phyloP scores from a whole-genome alignment of 2,888 invertebrate species.

The Trachelus troglodyta region DNA sequence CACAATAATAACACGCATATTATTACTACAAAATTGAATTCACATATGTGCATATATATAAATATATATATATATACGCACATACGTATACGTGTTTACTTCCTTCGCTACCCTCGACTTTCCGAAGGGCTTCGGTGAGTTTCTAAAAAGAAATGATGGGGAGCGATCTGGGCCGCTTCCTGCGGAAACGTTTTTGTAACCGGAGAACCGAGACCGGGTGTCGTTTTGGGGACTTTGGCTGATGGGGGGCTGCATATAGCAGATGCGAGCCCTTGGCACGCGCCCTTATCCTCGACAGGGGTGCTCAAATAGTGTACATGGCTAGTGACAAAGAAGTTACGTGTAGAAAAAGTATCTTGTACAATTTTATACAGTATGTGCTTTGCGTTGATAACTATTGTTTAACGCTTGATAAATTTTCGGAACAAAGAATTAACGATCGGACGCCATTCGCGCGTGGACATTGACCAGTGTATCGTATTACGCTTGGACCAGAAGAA shows the following conservation, averaged over 20 bases:
- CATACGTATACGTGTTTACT: neutral
- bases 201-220: conserved; percentile 27
- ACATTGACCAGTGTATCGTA: conserved; percentile 51
- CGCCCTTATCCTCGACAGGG: conserved; percentile 56
- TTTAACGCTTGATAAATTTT: neutral
- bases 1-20: neutral
- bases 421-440: conserved; percentile 10
- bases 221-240: conserved; percentile 39
- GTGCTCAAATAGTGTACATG: conserved; percentile 40
- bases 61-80: neutral
- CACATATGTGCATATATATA: neutral
- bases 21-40: neutral
- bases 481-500: conserved; percentile 39
- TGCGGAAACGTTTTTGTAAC: conserved; percentile 62
- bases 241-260: conserved; percentile 51
- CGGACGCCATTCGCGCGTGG: conserved; percentile 44
- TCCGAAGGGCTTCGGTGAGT: conserved; percentile 1
- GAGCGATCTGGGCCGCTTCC: conserved; percentile 54
- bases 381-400: conserved; percentile 16
- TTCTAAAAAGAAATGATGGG: conserved; percentile 5
- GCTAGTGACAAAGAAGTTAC: conserved; percentile 7
- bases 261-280: conserved; percentile 62
- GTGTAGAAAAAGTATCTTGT: neutral
- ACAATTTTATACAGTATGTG: neutral
- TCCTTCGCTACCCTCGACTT: neutral